Conservation (phyloP, 2,797 vertebrate genomes). For the Pseudomugil tenellus region DNA sequence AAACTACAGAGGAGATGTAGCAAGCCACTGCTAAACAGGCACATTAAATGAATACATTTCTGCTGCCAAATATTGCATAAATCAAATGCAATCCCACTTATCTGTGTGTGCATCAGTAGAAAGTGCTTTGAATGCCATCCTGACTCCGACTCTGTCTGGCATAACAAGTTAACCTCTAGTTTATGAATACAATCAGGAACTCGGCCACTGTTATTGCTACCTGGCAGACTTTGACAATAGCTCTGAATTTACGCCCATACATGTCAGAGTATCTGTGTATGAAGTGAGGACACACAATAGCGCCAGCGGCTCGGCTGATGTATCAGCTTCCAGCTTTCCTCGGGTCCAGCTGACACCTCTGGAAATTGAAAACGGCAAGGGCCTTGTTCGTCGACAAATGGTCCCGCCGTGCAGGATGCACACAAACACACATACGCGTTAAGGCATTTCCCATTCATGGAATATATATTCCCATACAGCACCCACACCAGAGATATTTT, state of each 20-base stretch:
- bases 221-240: constrained; percentile 60
- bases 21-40: constrained; percentile 3
- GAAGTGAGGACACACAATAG: constrained; percentile 73
- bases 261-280: constrained; percentile 66
- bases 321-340: constrained; percentile 62
- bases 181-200: constrained; percentile 62
- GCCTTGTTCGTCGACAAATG: constrained; percentile 72
- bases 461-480: constrained; percentile 66
- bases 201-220: constrained; percentile 47
- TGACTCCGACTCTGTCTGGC: constrained; percentile 39
- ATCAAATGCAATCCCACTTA: constrained; percentile 51
- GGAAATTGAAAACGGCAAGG: constrained; percentile 77
- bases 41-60: constrained; percentile 32
- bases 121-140: constrained; percentile 33
- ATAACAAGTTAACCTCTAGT: constrained; percentile 64
- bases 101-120: constrained; percentile 45
- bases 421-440: constrained; percentile 44
- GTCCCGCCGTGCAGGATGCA: constrained; percentile 36
- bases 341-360: constrained; percentile 74
- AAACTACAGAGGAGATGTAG: background rate
- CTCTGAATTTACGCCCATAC: constrained; percentile 52
- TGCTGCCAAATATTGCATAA: constrained; percentile 37
- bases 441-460: constrained; percentile 73
- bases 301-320: constrained; percentile 58
- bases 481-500: constrained; percentile 61